These are phyloP conservation scores for Drosophila bifasciata DNA, from an alignment of 1,140 invertebrate species.

Conservation along the genomic window DNA sequence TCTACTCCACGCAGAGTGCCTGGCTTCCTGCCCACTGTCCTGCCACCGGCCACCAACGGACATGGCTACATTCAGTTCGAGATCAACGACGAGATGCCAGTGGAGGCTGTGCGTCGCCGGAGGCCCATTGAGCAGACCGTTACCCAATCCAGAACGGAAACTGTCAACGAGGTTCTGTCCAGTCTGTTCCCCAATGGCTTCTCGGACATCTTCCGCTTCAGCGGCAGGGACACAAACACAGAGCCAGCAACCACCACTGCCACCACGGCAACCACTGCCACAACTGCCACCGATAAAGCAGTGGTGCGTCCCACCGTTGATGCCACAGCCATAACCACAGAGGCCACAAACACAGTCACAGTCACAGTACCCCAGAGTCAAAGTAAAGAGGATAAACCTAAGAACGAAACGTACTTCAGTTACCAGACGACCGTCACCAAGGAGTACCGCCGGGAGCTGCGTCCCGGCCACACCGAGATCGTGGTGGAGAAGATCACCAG, in stretches of 20 bases:
- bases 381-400: not conserved
- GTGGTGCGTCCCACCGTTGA: slow-evolving; percentile 26
- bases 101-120: slow-evolving; percentile 11
- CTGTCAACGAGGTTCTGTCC: slow-evolving; percentile 74
- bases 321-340: slow-evolving; percentile 5
- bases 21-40: slow-evolving; percentile 47
- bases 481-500: slow-evolving; percentile 67
- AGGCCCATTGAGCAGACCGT: slow-evolving; percentile 31
- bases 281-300: slow-evolving; percentile 34
- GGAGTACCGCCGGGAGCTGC: slow-evolving; percentile 66
- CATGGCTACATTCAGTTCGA: slow-evolving; percentile 78
- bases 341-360: not conserved
- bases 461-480: slow-evolving; percentile 73
- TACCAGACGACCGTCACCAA: slow-evolving; percentile 71
- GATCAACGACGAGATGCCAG: slow-evolving; percentile 54
- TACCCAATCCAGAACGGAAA: slow-evolving; percentile 49
- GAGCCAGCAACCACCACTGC: slow-evolving; percentile 31
- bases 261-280: slow-evolving; percentile 43
- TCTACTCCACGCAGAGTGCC: slow-evolving; percentile 20
- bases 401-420: slow-evolving; percentile 62
- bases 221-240: slow-evolving; percentile 46
- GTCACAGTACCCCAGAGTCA: not conserved
- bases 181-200: slow-evolving; percentile 80
- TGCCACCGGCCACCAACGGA: slow-evolving; percentile 50
- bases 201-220: slow-evolving; percentile 79